These are phyloP conservation scores for Choristoneura fumiferana DNA, from an alignment of 1,140 invertebrate genomes.

Conservation along the genomic window DNA sequence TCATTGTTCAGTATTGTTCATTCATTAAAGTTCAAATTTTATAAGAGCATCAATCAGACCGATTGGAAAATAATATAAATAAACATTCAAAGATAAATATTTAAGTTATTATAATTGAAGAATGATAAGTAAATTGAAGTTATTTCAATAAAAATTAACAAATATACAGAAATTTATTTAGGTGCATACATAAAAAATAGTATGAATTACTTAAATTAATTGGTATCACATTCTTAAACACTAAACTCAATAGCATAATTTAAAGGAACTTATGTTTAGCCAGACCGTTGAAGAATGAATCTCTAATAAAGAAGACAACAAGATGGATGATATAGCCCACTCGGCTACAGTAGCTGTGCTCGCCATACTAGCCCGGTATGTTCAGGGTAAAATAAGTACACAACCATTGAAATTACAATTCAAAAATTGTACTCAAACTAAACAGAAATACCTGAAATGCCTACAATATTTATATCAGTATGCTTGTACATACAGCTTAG, in stretches of 20 bases:
- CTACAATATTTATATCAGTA: slow-evolving; percentile 20
- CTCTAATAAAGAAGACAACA: slow-evolving; percentile 41
- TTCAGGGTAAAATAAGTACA: slow-evolving; percentile 66
- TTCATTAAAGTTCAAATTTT: slow-evolving; percentile 28
- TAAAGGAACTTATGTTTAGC: slow-evolving; percentile 70
- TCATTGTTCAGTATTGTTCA: slow-evolving; percentile 54
- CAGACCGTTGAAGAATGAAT: slow-evolving; percentile 57
- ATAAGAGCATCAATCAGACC: slow-evolving; percentile 21
- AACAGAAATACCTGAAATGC: slow-evolving; percentile 2
- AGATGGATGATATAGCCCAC: slow-evolving; percentile 48
- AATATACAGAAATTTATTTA: slow-evolving; percentile 41
- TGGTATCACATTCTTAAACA: slow-evolving; percentile 75
- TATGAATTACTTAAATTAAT: slow-evolving; percentile 66
- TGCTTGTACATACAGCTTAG: slow-evolving; percentile 31
- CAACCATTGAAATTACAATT: slow-evolving; percentile 63
- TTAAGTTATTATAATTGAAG: slow-evolving; percentile 44
- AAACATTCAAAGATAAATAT: slow-evolving; percentile 26
- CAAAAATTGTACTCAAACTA: slow-evolving; percentile 48
- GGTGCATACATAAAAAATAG: slow-evolving; percentile 57
- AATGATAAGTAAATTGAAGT: slow-evolving; percentile 41
- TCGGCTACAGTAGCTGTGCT: slow-evolving; percentile 21
- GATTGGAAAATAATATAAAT: slow-evolving; percentile 4
- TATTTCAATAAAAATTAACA: slow-evolving; percentile 60
- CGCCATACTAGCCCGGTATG: slow-evolving; percentile 14
- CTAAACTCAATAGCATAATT: slow-evolving; percentile 65